These are phyloP conservation scores for Bombycilla garrulus DNA, from an alignment of 2,113 vertebrate species.

Conservation along the genomic window DNA sequence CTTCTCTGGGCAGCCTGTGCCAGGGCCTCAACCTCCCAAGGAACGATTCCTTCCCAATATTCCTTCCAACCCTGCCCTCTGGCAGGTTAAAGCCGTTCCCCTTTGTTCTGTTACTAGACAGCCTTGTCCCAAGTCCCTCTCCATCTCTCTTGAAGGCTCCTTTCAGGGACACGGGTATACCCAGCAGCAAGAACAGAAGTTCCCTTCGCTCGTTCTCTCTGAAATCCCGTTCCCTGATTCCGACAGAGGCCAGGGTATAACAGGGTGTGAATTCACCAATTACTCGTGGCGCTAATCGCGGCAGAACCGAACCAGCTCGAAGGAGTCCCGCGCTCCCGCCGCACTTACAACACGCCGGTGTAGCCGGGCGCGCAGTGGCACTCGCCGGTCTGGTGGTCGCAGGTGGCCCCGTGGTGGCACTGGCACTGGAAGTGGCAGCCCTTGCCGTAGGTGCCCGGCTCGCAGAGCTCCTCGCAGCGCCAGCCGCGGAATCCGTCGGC, in stretches of 20 bases:
- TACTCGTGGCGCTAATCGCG: not conserved
- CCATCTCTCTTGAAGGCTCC: not conserved
- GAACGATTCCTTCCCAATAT: not conserved
- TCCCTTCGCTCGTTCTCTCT: not conserved
- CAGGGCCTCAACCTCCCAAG: not conserved
- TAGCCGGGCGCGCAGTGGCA: conserved; percentile 94
- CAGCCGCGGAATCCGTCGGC: conserved; percentile 93
- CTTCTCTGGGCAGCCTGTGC: not conserved
- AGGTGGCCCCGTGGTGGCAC: conserved; percentile 92
- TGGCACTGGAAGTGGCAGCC: conserved; percentile 91
- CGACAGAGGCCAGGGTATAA: accelerated
- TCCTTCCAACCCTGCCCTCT: not conserved
- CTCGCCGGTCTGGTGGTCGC: conserved; percentile 91
- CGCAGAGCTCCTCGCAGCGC: conserved; percentile 94
- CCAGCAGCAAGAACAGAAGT: not conserved
- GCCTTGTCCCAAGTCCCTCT: not conserved
- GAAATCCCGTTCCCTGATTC: not conserved
- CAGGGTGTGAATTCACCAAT: not conserved
- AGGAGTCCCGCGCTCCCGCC: accelerated
- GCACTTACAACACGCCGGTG: conserved; percentile 87
- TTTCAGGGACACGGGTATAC: not conserved
- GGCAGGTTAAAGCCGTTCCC: not conserved
- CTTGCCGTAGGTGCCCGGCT: conserved; percentile 89
- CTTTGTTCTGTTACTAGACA: not conserved
- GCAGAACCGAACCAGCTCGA: not conserved